These are phyloP conservation scores for Coenobita brevimanus DNA, from an alignment of 1,140 invertebrate genomes.

Conservation along the genomic window DNA sequence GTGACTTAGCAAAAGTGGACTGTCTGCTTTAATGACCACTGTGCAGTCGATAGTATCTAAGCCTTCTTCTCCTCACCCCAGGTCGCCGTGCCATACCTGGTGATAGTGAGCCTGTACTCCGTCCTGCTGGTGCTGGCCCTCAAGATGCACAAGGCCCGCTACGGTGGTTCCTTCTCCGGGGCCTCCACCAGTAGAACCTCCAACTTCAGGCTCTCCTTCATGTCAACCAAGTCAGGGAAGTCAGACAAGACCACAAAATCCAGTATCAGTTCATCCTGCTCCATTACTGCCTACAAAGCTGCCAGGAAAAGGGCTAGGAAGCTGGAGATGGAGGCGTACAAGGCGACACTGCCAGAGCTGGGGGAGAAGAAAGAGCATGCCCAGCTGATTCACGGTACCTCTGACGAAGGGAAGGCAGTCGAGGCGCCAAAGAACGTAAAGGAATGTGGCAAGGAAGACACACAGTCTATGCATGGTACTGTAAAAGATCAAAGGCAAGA, in stretches of 20 bases:
- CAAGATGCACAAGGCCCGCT: constrained; percentile 51
- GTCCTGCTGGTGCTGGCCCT: constrained; percentile 49
- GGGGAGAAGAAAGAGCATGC: neutral
- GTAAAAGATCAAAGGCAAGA: neutral
- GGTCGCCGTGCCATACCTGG: constrained; percentile 43
- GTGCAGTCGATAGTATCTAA: neutral
- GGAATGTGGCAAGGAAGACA: neutral
- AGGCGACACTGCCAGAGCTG: neutral
- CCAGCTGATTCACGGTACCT: neutral
- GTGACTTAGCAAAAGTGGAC: too few relatives aligned
- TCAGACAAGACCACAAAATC: neutral
- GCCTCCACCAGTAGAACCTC: constrained; percentile 12
- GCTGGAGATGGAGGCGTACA: constrained; percentile 33
- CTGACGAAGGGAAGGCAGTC: neutral
- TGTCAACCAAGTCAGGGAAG: constrained; percentile 26
- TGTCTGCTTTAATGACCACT: too few relatives aligned
- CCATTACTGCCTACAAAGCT: constrained; percentile 1
- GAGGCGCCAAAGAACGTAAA: neutral
- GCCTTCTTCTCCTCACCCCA: neutral
- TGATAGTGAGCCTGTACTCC: constrained; percentile 47
- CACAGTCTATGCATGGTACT: neutral
- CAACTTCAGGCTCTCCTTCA: constrained; percentile 45
- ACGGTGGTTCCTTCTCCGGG: constrained; percentile 27
- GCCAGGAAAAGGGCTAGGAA: constrained; percentile 17
- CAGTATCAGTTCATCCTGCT: neutral